Base-by-base conservation (phyloP, 2,797 vertebrate species). In the Buceros bicornis region DNA sequence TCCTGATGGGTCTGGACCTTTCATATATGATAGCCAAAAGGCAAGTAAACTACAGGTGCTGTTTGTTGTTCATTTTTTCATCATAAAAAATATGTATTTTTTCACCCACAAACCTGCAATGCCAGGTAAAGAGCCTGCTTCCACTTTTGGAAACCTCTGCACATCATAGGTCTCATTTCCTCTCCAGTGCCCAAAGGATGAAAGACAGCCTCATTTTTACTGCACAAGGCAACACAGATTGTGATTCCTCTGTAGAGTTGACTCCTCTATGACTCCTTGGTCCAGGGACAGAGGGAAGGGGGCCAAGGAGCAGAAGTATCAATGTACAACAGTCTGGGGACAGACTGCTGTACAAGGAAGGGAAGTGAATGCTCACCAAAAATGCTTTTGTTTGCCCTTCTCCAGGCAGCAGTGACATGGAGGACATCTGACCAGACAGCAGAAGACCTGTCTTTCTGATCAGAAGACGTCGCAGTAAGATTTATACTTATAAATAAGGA, bases 211-310 rank as follows among this genome's bases (percentile, higher is more conserved):
- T 66, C 47, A 19, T 6, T 13, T 28, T 79, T 43, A 58, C 67
- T 62, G 40, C 74, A 76, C 10, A 37, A 12, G 12, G 17, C 26
- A 71, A 64, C 56, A 35, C 4, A 2, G 21, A 50, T 13, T 40
- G 11, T 21, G 48, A 48, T 48, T 18, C 15, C 45, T 47, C 45
- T 47, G 45, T 18, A 24, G 12, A 22, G 48, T 21, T 48, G 79
- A 64, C 20, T 16, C 8, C 20, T n/a, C 62, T 47, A 33, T 25
- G 61, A 69, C 10, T 61, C 25, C 24, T 65, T 0, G 0, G 47
- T 11, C 20, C 20, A 77, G 40, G 19, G 40, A 56, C n/a, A 51
- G n/a, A 20, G 7, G 31, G 24, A 79, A 84, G 40, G 26, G 33
- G 11, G 18, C 20, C 28, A 29, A 3, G 15, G 26, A 4, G 14